Conservation (phyloP, 2,113 vertebrate species). For the Neogobius melanostomus region DNA sequence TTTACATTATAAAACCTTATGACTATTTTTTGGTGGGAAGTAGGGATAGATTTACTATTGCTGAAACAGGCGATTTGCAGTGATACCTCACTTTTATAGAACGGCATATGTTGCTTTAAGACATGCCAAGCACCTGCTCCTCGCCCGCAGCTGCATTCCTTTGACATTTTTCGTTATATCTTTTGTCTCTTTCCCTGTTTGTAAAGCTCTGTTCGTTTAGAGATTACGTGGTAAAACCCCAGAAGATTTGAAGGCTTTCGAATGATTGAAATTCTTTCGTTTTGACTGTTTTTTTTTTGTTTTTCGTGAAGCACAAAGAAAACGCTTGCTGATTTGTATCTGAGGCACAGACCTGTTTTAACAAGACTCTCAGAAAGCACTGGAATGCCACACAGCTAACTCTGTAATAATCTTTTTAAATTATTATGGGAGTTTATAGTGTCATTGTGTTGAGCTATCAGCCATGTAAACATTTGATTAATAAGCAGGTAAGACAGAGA, state of each 20-base stretch:
- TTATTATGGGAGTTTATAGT: not conserved
- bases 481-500: not conserved
- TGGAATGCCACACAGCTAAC: conserved; percentile 24
- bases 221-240: not conserved
- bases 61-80: no score
- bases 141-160: conserved; percentile 3
- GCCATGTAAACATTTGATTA: not conserved
- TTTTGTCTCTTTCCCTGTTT: conserved; percentile 14
- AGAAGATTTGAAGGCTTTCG: not conserved
- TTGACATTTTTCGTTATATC: conserved; percentile 6
- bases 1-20: no score
- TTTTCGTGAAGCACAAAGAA: not conserved
- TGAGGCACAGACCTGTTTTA: conserved; percentile 32
- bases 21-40: no score
- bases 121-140: conserved; percentile 26
- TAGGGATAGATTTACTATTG: no score
- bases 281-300: not conserved
- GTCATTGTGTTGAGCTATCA: not conserved
- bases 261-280: not conserved
- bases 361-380: conserved; percentile 29
- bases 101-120: not conserved
- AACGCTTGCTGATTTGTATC: not conserved
- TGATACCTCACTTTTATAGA: not conserved
- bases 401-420: not conserved
- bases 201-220: not conserved